A percentile compares a stretch with the other conserved stretches of the same genome.
Evolutionary conservation across 30 jellyfish, hydroid and myxozoan genomes (phyloP).

Genomic region (Mastigias papua): DNA sequence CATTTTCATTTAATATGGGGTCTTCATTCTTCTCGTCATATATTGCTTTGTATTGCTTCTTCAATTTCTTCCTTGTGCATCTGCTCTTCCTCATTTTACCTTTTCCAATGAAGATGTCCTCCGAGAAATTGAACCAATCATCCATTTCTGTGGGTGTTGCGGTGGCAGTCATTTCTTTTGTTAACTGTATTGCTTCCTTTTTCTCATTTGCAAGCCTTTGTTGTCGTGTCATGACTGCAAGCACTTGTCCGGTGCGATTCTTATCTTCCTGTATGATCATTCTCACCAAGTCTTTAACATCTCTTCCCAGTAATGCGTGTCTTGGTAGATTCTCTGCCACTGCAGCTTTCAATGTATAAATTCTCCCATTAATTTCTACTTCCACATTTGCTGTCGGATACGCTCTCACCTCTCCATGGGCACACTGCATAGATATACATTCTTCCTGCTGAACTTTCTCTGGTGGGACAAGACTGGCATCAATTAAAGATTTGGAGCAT

Average conservation of each 20-base stretch:
- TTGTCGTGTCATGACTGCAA: background rate
- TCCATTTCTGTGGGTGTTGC: background rate
- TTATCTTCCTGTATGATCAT: background rate
- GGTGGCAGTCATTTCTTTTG: background rate
- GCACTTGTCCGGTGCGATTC: background rate
- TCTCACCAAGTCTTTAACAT: background rate
- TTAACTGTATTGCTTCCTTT: background rate
- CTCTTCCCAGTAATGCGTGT: background rate
- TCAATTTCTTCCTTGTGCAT: background rate
- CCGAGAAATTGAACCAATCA: background rate
- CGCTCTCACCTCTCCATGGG: background rate
- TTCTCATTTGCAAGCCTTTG: background rate
- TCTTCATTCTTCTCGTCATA: background rate
- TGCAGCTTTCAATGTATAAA: background rate
- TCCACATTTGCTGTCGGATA: background rate
- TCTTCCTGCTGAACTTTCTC: background rate
- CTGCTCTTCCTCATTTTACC: background rate
- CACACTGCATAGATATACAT: background rate
- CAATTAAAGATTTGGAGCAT: background rate
- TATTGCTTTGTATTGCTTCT: too few relatives aligned
- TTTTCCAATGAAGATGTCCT: background rate
- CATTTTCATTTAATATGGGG: background rate
- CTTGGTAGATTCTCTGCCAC: background rate
- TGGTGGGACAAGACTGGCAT: background rate
- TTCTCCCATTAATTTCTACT: background rate